Evolutionary conservation across 2,797 vertebrate genomes (phyloP).

Genomic region (Synanceia verrucosa): DNA sequence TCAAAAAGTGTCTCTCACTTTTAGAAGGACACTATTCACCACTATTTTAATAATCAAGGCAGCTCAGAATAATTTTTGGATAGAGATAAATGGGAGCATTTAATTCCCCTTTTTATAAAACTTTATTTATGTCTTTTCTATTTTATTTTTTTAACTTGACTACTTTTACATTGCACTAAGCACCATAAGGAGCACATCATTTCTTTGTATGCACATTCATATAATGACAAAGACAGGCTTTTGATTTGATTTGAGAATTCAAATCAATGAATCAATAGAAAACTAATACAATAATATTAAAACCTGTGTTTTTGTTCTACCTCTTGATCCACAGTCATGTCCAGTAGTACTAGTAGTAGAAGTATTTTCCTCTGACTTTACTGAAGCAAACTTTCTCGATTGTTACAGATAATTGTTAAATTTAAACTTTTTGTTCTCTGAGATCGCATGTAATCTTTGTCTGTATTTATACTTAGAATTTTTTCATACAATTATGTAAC

Average conservation of each 20-base stretch:
- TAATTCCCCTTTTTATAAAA: too few species aligned
- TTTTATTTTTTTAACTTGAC: too few species aligned
- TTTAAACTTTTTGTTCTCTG: background rate
- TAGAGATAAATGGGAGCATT: background rate
- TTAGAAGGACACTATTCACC: background rate
- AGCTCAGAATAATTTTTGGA: background rate
- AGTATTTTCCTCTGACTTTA: background rate
- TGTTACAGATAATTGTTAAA: background rate
- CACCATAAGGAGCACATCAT: too few species aligned
- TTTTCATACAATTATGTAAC: background rate
- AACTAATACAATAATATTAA: background rate
- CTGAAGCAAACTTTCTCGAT: background rate
- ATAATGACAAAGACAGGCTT: too few species aligned
- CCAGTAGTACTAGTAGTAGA: too few species aligned
- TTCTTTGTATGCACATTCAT: too few species aligned
- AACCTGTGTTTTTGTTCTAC: background rate
- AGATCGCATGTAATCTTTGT: constrained; percentile 2
- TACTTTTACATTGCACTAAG: too few species aligned
- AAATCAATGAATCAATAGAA: too few species aligned
- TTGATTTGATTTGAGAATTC: too few species aligned
- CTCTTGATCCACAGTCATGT: background rate
- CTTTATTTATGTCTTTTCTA: too few species aligned
- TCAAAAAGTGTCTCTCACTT: too few species aligned
- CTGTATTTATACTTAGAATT: background rate
- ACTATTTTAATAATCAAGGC: background rate